Evolutionary conservation across 2,113 vertebrate species (phyloP), one percentile per base, ranked within the genome.

Genomic region (Noctilio leporinus): DNA sequence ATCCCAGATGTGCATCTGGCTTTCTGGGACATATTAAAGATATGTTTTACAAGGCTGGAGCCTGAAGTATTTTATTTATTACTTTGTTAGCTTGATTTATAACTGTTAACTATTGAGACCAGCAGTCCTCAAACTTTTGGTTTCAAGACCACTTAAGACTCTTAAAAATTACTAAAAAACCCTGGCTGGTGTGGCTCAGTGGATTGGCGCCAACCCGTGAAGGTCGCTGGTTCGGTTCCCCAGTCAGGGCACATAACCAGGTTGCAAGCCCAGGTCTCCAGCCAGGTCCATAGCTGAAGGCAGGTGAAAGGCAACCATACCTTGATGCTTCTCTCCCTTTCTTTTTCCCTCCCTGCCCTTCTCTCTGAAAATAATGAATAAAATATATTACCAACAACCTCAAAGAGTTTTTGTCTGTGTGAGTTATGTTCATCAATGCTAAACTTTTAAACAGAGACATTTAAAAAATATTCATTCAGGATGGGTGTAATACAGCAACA

Each of bases 391-490:
- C 8, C 43, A 59, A 87, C 28, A 94, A 85, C 45, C 51, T 19
- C 45, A 22, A 65, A 87, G 43, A 30, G 10, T 28, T 76, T n/a
- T 76, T 93, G 49, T 80, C 87, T 75, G 80, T 47, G 51, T 83
- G 49, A 76, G 59, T 78, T 85, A 76, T 28, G 75, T 38, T 38
- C 22, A 65, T 76, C 72, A 3, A 5, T 72, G 38, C 55, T 93
- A 70, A 64, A 77, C 43, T 69, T 93, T 81, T 81, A 62, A 92
- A 65, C 69, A 33, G 83, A 96, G 53, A 91, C 47, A 73, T 89
- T 78, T 38, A n/a, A n/a, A 82, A 95, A 91, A 83, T 75, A 86
- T 75, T 70, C 65, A 69, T 73, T 91, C 53, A 88, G n/a, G n/a
- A n/a, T n/a, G n/a, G n/a, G n/a, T n/a, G n/a, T n/a, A n/a, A n/a